Base-by-base conservation (phyloP, 2,888 invertebrate species). In the Chrysolina americana region DNA sequence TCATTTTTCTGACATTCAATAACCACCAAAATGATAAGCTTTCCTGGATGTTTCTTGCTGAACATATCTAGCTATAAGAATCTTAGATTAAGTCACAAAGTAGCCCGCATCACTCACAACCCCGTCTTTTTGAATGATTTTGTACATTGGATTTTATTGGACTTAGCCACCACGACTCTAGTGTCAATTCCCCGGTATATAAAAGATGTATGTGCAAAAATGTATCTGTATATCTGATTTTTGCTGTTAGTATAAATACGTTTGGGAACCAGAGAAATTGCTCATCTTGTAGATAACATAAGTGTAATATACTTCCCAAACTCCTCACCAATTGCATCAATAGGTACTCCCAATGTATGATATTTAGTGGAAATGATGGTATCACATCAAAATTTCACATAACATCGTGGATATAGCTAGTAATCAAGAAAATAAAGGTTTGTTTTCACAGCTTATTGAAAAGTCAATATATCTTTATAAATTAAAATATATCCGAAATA, bases 261-360 rank as follows among this genome's bases (percentile, higher is more conserved):
- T 87, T 87, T 83, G 84, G 85, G 84, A 83, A 86, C 87, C 86
- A 85, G 86, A 87, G 87, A 83, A 83, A 83, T 87, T 87, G 87
- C 87, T 87, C 87, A 87, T 83, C 83, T 79, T 87, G 85, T 86
- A 83, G 84, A 83, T 83, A 83, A 78, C 77, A 76, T 81, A 74
- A 72, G 72, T 78, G 70, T 75, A 78, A 68, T 73, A 71, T 71
- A 68, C 17, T 36, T 50, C 50, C 68, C 70, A 63, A 71, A 71
- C 56, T 47, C 28, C 23, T 62, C 63, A 36, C 23, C 68, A 64
- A 68, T 65, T 65, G 50, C 41, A 36, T 36, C 36, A 6, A 50
- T 64, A 64, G 63, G 64, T 70, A 41, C 15, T 68, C 72, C 72
- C 72, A 72, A 68, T 71, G 65, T 71, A 56, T 68, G 23, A 65